phyloP scores from a whole-genome alignment of 2,888 invertebrate species.

The Stegophylla sp. region DNA sequence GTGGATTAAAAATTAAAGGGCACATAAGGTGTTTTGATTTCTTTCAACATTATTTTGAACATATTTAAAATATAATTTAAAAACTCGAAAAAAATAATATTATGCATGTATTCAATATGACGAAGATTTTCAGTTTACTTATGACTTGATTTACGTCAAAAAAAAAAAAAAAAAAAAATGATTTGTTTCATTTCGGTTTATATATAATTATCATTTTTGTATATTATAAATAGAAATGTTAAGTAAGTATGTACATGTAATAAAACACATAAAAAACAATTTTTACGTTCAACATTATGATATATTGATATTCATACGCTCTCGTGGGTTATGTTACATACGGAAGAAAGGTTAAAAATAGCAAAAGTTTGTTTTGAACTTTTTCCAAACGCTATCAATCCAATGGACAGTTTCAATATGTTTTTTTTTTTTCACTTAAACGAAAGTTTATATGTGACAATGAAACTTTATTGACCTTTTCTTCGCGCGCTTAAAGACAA shows the following conservation, averaged over 20 bases:
- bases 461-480: conserved; percentile 34
- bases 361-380: conserved; percentile 41
- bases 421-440: background rate
- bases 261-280: background rate
- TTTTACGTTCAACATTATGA: background rate
- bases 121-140: no score
- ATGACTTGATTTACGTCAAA: no score
- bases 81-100: no score
- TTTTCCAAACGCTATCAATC: conserved; percentile 26
- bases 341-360: conserved; percentile 6
- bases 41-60: background rate
- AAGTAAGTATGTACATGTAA: background rate
- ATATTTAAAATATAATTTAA: background rate
- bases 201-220: no score
- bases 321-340: background rate
- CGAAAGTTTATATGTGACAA: conserved; percentile 15
- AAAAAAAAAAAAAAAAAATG: no score
- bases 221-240: background rate
- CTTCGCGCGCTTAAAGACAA: background rate
- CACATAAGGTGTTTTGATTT: conserved; percentile 4
- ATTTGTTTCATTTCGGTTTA: no score
- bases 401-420: conserved; percentile 37
- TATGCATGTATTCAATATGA: no score
- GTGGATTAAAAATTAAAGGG: conserved; percentile 28
- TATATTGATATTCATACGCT: background rate